Percentiles rank a stretch among this genome's conserved stretches.
These are phyloP conservation scores for Trididemnum nubilum DNA, from an alignment of 23 tunicate species.

Conservation along the genomic window DNA sequence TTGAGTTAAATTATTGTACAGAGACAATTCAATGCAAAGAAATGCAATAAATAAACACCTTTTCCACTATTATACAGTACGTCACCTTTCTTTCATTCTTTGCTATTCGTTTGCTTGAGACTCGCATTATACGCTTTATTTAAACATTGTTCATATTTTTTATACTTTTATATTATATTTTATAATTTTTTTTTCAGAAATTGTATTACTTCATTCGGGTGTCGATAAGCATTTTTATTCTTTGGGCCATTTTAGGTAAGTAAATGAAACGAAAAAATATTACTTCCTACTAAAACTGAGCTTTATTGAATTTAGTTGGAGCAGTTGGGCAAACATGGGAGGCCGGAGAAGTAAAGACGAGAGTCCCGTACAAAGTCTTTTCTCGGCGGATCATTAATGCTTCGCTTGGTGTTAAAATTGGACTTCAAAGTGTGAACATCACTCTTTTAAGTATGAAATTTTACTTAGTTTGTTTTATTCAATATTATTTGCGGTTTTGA, in stretches of 20 bases:
- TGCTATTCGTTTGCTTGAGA: too few relatives aligned
- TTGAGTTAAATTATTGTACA: too few relatives aligned
- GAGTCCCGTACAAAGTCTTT: conserved; percentile 71
- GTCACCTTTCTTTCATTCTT: too few relatives aligned
- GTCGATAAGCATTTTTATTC: conserved; percentile 58
- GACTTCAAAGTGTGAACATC: conserved; percentile 71
- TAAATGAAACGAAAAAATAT: neutral
- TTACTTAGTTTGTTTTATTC: neutral
- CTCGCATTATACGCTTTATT: too few relatives aligned
- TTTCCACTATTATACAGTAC: too few relatives aligned
- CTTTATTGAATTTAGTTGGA: conserved; percentile 54
- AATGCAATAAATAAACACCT: too few relatives aligned
- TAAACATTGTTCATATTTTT: too few relatives aligned
- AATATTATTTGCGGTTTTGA: too few relatives aligned
- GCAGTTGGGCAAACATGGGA: conserved; percentile 90
- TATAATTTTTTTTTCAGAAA: conserved; percentile 45
- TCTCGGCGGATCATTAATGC: conserved; percentile 71
- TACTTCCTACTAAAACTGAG: neutral
- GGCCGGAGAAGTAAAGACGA: conserved; percentile 42
- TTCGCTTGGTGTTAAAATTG: conserved; percentile 65
- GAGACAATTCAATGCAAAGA: too few relatives aligned
- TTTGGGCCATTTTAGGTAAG: conserved; percentile 80
- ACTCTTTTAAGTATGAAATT: conserved; percentile 65
- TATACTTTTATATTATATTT: too few relatives aligned
- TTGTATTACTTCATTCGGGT: conserved; percentile 68